Conservation (phyloP, 1,140 invertebrate genomes). For the Drosophila setifemur region DNA sequence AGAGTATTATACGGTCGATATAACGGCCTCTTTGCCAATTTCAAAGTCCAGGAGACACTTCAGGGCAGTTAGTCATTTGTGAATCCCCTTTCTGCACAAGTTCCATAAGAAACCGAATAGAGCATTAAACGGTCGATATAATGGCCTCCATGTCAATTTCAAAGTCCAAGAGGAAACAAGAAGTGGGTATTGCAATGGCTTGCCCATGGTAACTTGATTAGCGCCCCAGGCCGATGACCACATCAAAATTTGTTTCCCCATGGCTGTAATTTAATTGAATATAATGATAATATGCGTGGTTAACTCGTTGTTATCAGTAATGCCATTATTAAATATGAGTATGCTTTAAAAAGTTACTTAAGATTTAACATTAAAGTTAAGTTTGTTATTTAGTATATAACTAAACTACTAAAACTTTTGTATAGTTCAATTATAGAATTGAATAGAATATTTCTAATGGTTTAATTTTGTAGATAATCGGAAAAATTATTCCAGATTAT, state of each 20-base stretch:
- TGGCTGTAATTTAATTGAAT: slow-evolving; percentile 22
- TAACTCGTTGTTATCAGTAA: background rate
- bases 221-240: slow-evolving; percentile 4
- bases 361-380: too few relatives aligned
- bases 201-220: slow-evolving; percentile 49
- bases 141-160: slow-evolving; percentile 13
- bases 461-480: too few relatives aligned
- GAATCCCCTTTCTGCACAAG: slow-evolving; percentile 5
- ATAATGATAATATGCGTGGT: slow-evolving; percentile 35
- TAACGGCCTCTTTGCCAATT: slow-evolving; percentile 2
- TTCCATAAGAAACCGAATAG: background rate
- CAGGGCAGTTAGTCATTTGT: slow-evolving; percentile 51
- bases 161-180: slow-evolving; percentile 55
- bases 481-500: too few relatives aligned
- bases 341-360: background rate
- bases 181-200: slow-evolving; percentile 29
- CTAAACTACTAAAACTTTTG: too few relatives aligned
- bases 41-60: slow-evolving; percentile 69
- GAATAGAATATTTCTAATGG: too few relatives aligned
- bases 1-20: slow-evolving; percentile 24
- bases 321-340: background rate
- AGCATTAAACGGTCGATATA: slow-evolving; percentile 14
- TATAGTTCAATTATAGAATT: too few relatives aligned
- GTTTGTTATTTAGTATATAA: too few relatives aligned
- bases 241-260: slow-evolving; percentile 5